phyloP scores from a whole-genome alignment of 2,888 invertebrate species.

The Amaurobius ferox region DNA sequence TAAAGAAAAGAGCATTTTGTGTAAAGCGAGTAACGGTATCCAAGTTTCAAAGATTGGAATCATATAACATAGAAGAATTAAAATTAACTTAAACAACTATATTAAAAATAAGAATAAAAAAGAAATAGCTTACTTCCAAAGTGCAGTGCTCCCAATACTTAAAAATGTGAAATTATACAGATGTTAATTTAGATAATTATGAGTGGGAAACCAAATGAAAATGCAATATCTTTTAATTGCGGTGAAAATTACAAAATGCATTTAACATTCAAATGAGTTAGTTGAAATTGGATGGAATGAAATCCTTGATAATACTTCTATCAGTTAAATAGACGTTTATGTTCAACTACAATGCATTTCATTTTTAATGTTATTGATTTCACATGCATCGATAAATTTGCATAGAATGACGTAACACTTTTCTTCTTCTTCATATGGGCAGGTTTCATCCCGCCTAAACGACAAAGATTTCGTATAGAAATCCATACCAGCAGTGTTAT shows the following conservation, averaged over 20 bases:
- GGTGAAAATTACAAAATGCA: neutral
- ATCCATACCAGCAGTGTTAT: constrained; percentile 84
- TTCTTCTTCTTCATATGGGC: constrained; percentile 51
- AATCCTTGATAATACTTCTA: too few species aligned
- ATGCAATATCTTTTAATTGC: neutral
- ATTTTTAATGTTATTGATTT: constrained; percentile 27
- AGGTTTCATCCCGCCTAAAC: constrained; percentile 58
- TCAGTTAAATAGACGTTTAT: neutral
- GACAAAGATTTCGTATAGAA: constrained; percentile 86
- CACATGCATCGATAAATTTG: constrained; percentile 47
- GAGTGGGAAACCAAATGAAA: neutral
- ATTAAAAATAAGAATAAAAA: too few species aligned
- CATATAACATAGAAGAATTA: too few species aligned
- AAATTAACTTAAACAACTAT: too few species aligned
- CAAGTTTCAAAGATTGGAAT: too few species aligned
- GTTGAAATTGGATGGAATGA: neutral
- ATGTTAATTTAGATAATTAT: neutral
- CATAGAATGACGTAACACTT: constrained; percentile 74
- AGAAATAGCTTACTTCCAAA: too few species aligned
- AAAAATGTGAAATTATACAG: too few species aligned
- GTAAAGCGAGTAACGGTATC: too few species aligned
- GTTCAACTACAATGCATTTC: neutral
- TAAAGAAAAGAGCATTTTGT: too few species aligned
- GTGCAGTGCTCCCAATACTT: too few species aligned
- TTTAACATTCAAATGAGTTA: neutral